Evolutionary conservation across 2,113 vertebrate genomes (phyloP), one percentile per base, ranked within the genome.

Genomic region (Numida meleagris): DNA sequence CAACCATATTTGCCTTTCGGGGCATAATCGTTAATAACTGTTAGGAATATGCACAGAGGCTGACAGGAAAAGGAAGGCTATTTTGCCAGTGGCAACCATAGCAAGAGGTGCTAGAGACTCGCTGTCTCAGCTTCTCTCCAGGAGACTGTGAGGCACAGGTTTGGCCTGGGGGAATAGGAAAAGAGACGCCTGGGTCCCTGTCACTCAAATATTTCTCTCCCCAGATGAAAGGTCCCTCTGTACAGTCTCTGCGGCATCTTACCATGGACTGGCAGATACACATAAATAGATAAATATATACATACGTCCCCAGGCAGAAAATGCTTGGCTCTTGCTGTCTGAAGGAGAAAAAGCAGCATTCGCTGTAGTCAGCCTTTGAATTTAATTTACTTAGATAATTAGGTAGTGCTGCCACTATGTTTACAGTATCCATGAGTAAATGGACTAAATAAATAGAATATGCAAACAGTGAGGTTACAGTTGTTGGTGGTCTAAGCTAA

Each of bases 41-140:
- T 74, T 95, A 90, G 83, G 70, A 90, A 74, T 61, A 93, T 14
- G 81, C 57, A 61, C 19, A 7, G 34, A 89, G 88, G n/a, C 46
- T 71, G 92, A 92, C 94, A 90, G 65, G 83, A 88, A 92, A 94
- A 94, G 90, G 90, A 96, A 93, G 90, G 73, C 20, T 93, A 23
- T 90, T 92, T 92, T 93, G 83, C 86, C 86, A 92, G 83, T 95
- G 92, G 88, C 88, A 90, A 90, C 48, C 14, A 2, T 88, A 90
- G 66, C 20, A 79, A 94, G 48, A 84, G 83, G 75, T 48, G 65
- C 24, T 79, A 80, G 48, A 87, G 80, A 68, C 48, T 85, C 33
- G 12, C 45, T 76, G 74, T 90, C 89, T 92, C 86, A 59, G 38
- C 50, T 71, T 31, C 61, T 89, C 76, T 89, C 57, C 43, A 72